Conservation (phyloP, 2,113 vertebrate genomes). For the Climacteris rufus region DNA sequence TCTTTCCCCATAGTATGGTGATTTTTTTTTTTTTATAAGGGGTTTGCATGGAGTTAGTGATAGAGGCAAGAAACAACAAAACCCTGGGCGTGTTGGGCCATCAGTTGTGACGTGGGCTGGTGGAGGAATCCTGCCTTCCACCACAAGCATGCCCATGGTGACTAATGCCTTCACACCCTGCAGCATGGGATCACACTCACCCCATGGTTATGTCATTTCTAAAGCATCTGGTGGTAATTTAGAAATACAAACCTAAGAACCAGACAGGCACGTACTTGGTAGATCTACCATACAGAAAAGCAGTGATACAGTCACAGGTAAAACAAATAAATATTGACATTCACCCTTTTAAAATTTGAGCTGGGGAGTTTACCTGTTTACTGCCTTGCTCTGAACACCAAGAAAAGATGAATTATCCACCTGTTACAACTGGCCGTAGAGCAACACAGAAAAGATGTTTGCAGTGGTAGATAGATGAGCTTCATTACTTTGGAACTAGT, state of each 20-base stretch:
- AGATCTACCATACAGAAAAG: background rate
- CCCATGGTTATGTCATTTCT: background rate
- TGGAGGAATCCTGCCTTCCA: background rate
- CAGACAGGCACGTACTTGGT: background rate
- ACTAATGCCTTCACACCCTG: slow-evolving; percentile 36
- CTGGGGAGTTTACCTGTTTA: background rate
- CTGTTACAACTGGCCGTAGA: background rate
- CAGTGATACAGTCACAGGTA: background rate
- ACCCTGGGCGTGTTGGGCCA: background rate
- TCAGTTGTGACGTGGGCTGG: background rate
- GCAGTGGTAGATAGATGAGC: background rate
- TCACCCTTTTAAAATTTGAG: background rate
- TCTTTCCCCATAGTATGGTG: background rate
- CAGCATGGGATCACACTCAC: background rate
- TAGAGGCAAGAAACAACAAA: slow-evolving; percentile 17
- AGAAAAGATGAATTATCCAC: background rate
- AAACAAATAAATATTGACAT: background rate
- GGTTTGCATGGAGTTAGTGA: background rate
- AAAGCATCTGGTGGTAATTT: slow-evolving; percentile 5
- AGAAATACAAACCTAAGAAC: background rate
- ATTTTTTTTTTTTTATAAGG: background rate
- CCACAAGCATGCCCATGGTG: background rate
- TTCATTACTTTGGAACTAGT: background rate
- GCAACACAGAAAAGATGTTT: background rate
- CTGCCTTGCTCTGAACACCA: background rate